Base-by-base conservation (phyloP, 1,140 invertebrate species). In the Trachymyrmex septentrionalis region DNA sequence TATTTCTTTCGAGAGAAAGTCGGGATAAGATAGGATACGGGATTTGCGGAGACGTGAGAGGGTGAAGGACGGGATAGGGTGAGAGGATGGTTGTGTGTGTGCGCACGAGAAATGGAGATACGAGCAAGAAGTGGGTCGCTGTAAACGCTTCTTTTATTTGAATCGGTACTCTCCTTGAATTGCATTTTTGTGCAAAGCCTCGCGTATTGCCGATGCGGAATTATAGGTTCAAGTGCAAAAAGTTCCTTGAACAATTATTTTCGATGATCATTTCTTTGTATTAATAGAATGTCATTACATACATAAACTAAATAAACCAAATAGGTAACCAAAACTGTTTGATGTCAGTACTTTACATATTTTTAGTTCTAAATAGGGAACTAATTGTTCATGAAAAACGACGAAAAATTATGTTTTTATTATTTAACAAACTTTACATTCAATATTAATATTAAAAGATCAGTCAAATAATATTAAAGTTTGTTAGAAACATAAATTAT, bases 1-100 rank as follows among this genome's bases (percentile, higher is more conserved):
- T 84, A 75, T 84, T 84, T 75, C 80, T 84, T 84, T 61, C 59
- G 55, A 82, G 67, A 82, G 67, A 50, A 84, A 82, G 80, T 82
- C 67, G 57, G 80, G 80, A 84, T 84, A 75, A 84, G 69, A 84
- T 75, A 75, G 80, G 80, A 84, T 73, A 75, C 80, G 69, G 55
- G 80, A 84, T 84, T 84, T 84, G 57, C 55, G 19, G 67, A n/a
- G 38, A 38, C 34, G 34, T 4, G 34, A 30, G 34, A 73, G 53
- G 80, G 80, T 34, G 53, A 59, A 48, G 67, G 24, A 59, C 66
- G 66, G 27, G 19, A 30, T 24, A 73, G 38, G 21, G 16, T 27
- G 10, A 38, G 66, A 75, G 44, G 38, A 9, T 27, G 55, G 27
- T 24, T 50, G n/a, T n/a, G n/a, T n/a, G n/a, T n/a, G n/a, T n/a